Evolutionary conservation across 2,797 vertebrate species (phyloP), one percentile per base, ranked within the genome.

Genomic region (Fundulus diaphanus): DNA sequence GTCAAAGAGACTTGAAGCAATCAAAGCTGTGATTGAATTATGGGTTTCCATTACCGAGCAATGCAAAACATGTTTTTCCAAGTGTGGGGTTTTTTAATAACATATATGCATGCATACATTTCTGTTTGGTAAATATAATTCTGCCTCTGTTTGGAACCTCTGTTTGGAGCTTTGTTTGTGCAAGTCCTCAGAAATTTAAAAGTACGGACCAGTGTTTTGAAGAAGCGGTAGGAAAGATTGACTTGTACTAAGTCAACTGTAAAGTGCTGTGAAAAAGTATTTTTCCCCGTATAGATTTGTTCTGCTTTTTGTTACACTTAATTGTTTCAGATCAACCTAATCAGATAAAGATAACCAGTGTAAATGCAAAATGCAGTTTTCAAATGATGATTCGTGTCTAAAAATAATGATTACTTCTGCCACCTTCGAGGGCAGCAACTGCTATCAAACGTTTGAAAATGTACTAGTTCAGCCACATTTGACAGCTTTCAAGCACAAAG

Each of bases 1-100:
- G 78, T 87, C 82, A 83, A 83, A 88, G 84, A 89, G 80, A 92
- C 84, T 79, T 40, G 56, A 82, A 68, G 13, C 68, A 83, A 82
- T 79, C 71, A 82, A 88, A 84, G 82, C 87, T 92, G 87, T 87
- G 86, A 87, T 76, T 66, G 31, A 76, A 61, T 79, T 59, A 35
- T 29, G 37, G 70, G 74, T 78, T 9, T 46, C 67, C 72, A 68
- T 85, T 78, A 74, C 68, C 73, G 35, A 61, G 31, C 46, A 48
- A 37, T 81, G 20, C 0, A 54, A 22, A 80, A 69, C 22, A 33
- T 56, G 27, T 11, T n/a, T 29, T 63, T 18, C 61, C 46, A 66
- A n/a, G 29, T 59, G 7, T 57, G 9, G 33, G 27, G 18, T 48
- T 51, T 69, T 40, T 71, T 9, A 27, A 35, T 22, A 29, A 49